A percentile compares a stretch with the other conserved stretches of the same genome.
Evolutionary conservation across 2,888 invertebrate genomes (phyloP).

Genomic region (Anticlea derivata): DNA sequence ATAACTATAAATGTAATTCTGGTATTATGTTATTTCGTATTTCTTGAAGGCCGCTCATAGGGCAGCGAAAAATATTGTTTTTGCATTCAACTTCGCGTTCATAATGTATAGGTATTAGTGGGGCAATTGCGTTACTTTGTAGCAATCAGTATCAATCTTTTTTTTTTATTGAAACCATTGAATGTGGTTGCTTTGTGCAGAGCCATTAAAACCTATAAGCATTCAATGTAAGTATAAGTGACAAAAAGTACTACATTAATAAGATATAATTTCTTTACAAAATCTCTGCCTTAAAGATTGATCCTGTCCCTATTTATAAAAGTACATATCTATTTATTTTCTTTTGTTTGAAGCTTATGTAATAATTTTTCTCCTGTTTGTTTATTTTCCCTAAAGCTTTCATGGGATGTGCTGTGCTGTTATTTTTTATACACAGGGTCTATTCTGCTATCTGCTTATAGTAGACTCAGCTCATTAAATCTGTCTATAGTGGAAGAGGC

Average conservation of each 20-base stretch:
- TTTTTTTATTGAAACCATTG: too few species aligned
- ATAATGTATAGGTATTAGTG: too few species aligned
- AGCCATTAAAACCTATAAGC: not conserved
- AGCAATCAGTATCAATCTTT: too few species aligned
- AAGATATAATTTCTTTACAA: constrained; percentile 1
- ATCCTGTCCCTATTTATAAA: not conserved
- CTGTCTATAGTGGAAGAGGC: not conserved
- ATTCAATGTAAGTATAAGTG: constrained; percentile 15
- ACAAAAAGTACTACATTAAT: constrained; percentile 19
- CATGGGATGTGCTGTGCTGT: not conserved
- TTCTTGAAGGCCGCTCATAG: too few species aligned
- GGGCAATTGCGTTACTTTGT: too few species aligned
- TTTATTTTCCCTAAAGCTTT: not conserved
- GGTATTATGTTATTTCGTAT: not conserved
- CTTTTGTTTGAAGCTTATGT: too few species aligned
- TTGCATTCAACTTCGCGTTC: too few species aligned
- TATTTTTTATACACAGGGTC: not conserved
- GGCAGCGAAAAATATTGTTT: too few species aligned
- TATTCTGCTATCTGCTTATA: not conserved
- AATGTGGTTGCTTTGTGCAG: too few species aligned
- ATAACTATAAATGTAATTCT: not conserved
- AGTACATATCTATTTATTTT: too few species aligned
- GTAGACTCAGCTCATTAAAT: too few species aligned
- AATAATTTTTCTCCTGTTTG: too few species aligned
- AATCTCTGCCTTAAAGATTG: constrained; percentile 17